Evolutionary conservation across 2,113 vertebrate species (phyloP).

Genomic region (Cynocephalus volans): DNA sequence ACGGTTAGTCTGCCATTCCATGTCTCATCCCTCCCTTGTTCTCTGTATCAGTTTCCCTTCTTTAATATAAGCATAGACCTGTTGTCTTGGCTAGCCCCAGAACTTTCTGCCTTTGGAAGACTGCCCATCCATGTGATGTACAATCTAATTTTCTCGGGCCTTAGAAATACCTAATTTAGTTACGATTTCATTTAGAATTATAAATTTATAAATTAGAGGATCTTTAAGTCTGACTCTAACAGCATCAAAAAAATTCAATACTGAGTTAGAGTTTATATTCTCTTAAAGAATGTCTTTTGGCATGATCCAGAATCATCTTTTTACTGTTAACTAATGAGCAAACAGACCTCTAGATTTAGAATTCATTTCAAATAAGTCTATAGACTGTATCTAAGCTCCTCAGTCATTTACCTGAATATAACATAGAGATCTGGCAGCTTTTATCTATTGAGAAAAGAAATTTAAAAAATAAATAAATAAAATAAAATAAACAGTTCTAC

Average conservation of each 20-base stretch:
- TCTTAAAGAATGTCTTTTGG: background rate
- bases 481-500: background rate
- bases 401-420: background rate
- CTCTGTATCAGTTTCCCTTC: background rate
- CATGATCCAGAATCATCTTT: background rate
- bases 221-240: background rate
- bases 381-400: background rate
- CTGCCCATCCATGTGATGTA: background rate
- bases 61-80: background rate
- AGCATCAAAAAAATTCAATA: background rate
- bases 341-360: background rate
- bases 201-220: conserved; percentile 4
- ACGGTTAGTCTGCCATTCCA: rapidly evolving
- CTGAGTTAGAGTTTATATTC: background rate
- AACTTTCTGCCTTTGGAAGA: background rate
- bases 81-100: background rate
- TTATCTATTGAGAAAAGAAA: background rate
- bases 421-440: background rate
- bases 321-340: background rate
- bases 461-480: no score
- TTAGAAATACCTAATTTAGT: background rate
- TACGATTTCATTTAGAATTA: conserved; percentile 15
- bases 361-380: background rate
- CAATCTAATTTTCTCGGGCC: background rate
- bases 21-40: no score